Evolutionary conservation across 2,888 invertebrate species (phyloP), one percentile per base, ranked within the genome.

Genomic region (Thera britannica): DNA sequence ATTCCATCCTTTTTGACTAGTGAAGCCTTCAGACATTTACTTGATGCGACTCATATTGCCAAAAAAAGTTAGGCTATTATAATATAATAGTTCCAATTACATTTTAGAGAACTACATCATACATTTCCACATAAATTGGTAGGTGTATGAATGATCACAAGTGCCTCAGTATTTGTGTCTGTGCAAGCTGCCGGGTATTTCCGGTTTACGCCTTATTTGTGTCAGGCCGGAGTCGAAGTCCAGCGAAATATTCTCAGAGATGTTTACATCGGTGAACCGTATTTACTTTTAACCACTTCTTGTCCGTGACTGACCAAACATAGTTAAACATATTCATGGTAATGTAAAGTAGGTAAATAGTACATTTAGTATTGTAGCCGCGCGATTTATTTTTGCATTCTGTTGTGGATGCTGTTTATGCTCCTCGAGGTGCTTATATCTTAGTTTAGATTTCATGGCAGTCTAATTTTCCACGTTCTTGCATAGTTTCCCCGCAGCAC

Each of bases 211-310:
- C 76, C 78, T 79, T 84, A 81, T 81, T 83, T 80, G 77, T 79
- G 76, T 80, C 77, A 72, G 80, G 76, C 73, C 86, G 83, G 83
- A 88, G 89, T 88, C 87, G 83, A 83, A 88, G 89, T 89, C 87
- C 89, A 89, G 78, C 78, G 88, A 89, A 90, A 90, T 90, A 87
- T 90, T 92, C 88, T 90, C 79, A 79, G 83, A 80, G 82, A 77
- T 81, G 82, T 82, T 83, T 79, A 80, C 80, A 75, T 77, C 84
- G 85, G 83, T 87, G 87, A 87, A 85, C 84, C 82, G 72, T 88
- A 86, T 88, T 88, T 89, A 86, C 84, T 84, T 83, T 23, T 83
- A 82, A 83, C 79, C 75, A 80, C 55, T 67, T 7, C n/a, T n/a
- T 5, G 6, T 5, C 12, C 9, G 44, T 46, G 44, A 46, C 9